Base-by-base conservation (phyloP, 2,797 vertebrate genomes). In the Pitangus sulphuratus region DNA sequence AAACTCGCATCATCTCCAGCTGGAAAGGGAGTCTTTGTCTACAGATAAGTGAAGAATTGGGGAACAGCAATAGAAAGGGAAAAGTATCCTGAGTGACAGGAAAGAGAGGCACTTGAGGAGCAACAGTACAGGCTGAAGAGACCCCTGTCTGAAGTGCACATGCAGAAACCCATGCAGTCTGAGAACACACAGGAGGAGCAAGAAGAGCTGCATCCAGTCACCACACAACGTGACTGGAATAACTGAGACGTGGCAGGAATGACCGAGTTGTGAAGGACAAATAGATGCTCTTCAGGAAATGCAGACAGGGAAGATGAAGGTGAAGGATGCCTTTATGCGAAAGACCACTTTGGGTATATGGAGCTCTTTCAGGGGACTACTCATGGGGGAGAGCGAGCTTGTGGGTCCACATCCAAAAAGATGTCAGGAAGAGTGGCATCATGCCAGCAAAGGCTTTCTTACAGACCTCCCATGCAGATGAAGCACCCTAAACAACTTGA, bases 401-500 rank as follows among this genome's bases (percentile, higher is more conserved):
- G 12, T 50, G 56, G 6, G 35, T 35, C 9, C 42, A 56, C 25
- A 28, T 22, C 19, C 40, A 20, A 61, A 40, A 45, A 37, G 22
- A 37, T 5, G 3, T 47, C 17, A 44, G 12, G 33, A 70, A 79
- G 8, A 2, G 4, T 2, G 14, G 21, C 31, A 65, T 44, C 2
- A 1, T 1, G 6, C 42, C 12, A 87, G 21, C 60, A 77, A 68
- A 15, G 5, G 35, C 11, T 24, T 64, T 75, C 53, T 86, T 47
- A 33, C 15, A 44, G 37, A 80, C 25, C 28, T 76, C 22, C 31
- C 25, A 44, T 1, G 0, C 1, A 72, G 54, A 74, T 2, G 1
- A 35, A 65, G 26, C 14, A 62, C 26, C 8, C 33, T 60, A 21
- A 60, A 69, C 21, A 68, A 61, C 22, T 16, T 87, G 33, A 70